These are phyloP conservation scores for Trididemnum clinides DNA, from an alignment of 23 tunicate genomes.

Conservation along the genomic window DNA sequence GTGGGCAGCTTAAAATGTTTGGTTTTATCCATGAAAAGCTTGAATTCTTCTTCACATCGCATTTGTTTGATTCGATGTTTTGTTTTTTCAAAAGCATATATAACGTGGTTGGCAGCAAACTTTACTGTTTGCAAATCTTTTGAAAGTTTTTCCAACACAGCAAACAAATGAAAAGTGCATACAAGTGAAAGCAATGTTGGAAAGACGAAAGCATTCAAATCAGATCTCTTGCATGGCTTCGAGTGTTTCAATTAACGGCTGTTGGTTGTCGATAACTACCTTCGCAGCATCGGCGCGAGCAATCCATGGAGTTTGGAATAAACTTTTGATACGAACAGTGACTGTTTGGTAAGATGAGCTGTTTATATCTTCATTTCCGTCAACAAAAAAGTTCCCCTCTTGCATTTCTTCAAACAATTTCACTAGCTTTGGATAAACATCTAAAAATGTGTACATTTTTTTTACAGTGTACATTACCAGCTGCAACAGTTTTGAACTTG, in stretches of 20 bases:
- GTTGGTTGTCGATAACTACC: background rate
- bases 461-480: background rate
- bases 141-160: background rate
- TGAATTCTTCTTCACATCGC: background rate
- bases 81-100: background rate
- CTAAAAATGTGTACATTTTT: background rate
- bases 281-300: background rate
- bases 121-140: background rate
- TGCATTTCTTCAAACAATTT: background rate
- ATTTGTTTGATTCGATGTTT: background rate
- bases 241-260: background rate
- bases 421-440: background rate
- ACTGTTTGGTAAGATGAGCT: background rate
- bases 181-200: background rate
- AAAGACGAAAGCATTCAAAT: background rate
- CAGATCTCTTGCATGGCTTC: background rate
- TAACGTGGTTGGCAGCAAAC: background rate
- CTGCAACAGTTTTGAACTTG: background rate
- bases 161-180: background rate
- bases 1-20: background rate
- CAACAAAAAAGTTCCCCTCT: background rate
- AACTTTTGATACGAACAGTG: background rate
- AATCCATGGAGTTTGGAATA: background rate
- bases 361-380: background rate
- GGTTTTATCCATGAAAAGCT: background rate